Evolutionary conservation across 2,113 vertebrate genomes (phyloP).

Genomic region (Pithys albifrons): DNA sequence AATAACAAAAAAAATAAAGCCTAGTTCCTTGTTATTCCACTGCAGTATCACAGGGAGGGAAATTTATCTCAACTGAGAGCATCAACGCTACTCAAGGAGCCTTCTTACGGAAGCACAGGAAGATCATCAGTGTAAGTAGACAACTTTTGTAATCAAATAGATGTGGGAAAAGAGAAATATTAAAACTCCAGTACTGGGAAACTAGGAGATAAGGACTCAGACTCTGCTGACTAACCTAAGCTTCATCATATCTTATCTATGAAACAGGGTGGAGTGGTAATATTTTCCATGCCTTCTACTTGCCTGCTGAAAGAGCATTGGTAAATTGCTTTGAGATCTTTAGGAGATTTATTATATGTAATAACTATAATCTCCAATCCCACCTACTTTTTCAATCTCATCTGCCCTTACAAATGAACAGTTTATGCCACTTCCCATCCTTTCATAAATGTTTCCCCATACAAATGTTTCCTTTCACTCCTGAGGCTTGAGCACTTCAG

Average conservation of each 20-base stretch:
- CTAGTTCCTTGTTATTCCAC: background rate
- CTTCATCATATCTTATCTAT: background rate
- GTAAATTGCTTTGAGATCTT: slow-evolving; percentile 7
- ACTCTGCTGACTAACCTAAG: background rate
- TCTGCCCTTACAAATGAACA: background rate
- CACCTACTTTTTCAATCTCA: slow-evolving; percentile 4
- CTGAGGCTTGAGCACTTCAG: background rate
- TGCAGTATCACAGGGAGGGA: background rate
- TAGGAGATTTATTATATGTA: background rate
- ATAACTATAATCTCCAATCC: background rate
- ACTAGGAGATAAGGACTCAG: background rate
- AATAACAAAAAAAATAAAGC: background rate
- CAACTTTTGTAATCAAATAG: background rate
- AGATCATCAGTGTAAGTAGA: background rate
- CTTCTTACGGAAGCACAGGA: background rate
- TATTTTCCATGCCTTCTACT: background rate
- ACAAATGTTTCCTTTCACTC: background rate
- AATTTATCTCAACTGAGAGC: background rate
- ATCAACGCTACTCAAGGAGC: background rate
- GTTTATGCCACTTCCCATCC: background rate
- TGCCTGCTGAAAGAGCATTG: background rate
- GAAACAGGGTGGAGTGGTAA: background rate
- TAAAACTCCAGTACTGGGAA: background rate
- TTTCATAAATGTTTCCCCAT: background rate
- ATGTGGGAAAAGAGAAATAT: background rate